These are phyloP conservation scores for Eupsittula cactorum DNA, from an alignment of 2,113 vertebrate species.

Conservation along the genomic window DNA sequence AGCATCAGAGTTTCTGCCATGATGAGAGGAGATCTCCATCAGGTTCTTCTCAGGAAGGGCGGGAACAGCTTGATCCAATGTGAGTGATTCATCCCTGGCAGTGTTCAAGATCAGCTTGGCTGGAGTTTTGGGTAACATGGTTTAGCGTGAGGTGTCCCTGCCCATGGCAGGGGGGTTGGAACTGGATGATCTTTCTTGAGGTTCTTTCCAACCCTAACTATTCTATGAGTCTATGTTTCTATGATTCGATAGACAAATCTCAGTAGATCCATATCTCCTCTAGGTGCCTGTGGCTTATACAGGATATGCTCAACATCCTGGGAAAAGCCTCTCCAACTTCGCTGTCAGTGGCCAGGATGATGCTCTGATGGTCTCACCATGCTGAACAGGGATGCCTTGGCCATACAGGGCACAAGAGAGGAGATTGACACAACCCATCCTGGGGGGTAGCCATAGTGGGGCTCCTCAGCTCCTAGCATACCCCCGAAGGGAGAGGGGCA, in stretches of 20 bases:
- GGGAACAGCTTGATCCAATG: background rate
- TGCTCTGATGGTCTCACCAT: accelerated
- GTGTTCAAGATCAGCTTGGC: background rate
- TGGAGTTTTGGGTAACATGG: background rate
- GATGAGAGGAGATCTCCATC: background rate
- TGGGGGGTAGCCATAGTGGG: accelerated
- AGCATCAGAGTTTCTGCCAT: background rate
- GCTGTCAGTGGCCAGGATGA: background rate
- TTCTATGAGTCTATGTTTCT: background rate
- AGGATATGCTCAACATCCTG: accelerated
- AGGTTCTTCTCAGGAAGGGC: background rate
- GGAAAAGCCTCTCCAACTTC: background rate
- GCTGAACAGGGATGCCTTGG: accelerated
- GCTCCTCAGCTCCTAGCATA: accelerated
- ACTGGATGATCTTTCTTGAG: background rate
- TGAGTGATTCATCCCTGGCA: background rate
- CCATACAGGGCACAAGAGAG: background rate
- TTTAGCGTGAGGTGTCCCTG: background rate
- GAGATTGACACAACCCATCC: accelerated
- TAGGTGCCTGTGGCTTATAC: accelerated
- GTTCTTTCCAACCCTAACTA: background rate
- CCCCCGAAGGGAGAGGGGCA: background rate
- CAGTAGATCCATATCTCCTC: accelerated
- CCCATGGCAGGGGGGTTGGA: background rate
- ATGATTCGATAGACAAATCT: background rate